Base-by-base conservation (phyloP, 2,888 invertebrate species). In the Lasius fuliginosus region DNA sequence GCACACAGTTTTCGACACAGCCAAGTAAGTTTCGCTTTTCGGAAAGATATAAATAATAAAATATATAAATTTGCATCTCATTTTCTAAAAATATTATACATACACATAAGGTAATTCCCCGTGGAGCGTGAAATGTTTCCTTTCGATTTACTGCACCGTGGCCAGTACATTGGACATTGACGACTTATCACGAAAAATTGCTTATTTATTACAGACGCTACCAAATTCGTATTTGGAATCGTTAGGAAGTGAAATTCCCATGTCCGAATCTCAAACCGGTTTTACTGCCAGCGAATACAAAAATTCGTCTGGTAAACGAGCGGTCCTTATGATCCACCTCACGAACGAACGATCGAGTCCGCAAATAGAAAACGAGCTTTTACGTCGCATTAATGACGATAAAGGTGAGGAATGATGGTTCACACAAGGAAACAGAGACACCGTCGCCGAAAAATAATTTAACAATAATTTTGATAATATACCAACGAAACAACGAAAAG, bases 161-260 rank as follows among this genome's bases (percentile, higher is more conserved):
- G 8, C 33, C 23, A 33, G 23, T 67, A 30, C 9, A 15, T 69
- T 23, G 30, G 42, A 15, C 42, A 30, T 62, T 30, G 18, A 30
- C 30, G 12, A 60, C n/a, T 74, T 30, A n/a, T 58, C 40, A n/a
- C 40, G 42, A 60, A 27, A 83, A 73, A 73, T 36, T 73, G 71
- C 23, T 15, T 18, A 36, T 56, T 56, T 73, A 73, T 73, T 73
- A 73, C 18, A 18, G 36, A 56, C 23, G 56, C 56, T 36, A 36
- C 27, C 56, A 87, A 82, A 91, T 92, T 91, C 90, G 88, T 91
- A 92, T 91, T 91, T 92, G 86, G 85, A 85, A 88, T 87, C 73
- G 85, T 86, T 82, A 89, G 92, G 90, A 92, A 92, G 92, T 91
- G 92, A 92, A 92, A 92, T 89, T 87, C 85, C 27, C 60, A 60